Conservation (phyloP, 2,113 vertebrate genomes). For the Gymnogyps californianus region DNA sequence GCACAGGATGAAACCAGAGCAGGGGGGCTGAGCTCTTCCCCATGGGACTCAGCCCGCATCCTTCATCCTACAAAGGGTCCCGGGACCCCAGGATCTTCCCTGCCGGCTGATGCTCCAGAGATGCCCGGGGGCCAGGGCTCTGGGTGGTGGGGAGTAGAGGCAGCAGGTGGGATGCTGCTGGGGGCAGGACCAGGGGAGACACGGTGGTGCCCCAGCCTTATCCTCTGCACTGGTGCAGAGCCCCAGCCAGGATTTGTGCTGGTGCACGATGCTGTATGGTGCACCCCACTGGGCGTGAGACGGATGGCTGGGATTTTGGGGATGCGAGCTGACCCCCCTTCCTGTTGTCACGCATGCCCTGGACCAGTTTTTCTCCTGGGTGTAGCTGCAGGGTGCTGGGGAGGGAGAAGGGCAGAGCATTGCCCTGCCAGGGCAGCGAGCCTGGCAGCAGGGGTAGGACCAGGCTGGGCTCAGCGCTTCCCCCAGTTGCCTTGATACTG, state of each 20-base stretch:
- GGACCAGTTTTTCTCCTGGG: background rate
- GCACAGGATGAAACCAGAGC: background rate
- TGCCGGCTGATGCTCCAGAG: background rate
- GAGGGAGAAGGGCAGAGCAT: background rate
- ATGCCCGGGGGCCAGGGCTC: background rate
- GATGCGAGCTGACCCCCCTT: fast-evolving
- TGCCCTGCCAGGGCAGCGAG: background rate
- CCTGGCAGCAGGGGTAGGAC: background rate
- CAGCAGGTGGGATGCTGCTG: background rate
- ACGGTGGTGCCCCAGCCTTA: background rate
- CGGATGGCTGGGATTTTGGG: background rate
- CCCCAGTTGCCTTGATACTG: background rate
- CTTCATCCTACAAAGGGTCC: background rate
- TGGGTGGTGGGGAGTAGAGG: background rate
- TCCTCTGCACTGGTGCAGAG: background rate
- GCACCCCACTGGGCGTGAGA: fast-evolving
- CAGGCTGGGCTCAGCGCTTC: background rate
- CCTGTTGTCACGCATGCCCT: background rate
- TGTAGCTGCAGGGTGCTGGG: background rate
- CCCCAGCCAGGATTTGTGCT: background rate
- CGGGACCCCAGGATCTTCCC: background rate
- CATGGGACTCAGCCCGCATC: background rate
- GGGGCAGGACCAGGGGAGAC: background rate
- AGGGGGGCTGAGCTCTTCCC: background rate
- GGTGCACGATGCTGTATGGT: background rate